These are phyloP conservation scores for Drosophila sturtevanti DNA, from an alignment of 1,140 invertebrate genomes.

Conservation along the genomic window DNA sequence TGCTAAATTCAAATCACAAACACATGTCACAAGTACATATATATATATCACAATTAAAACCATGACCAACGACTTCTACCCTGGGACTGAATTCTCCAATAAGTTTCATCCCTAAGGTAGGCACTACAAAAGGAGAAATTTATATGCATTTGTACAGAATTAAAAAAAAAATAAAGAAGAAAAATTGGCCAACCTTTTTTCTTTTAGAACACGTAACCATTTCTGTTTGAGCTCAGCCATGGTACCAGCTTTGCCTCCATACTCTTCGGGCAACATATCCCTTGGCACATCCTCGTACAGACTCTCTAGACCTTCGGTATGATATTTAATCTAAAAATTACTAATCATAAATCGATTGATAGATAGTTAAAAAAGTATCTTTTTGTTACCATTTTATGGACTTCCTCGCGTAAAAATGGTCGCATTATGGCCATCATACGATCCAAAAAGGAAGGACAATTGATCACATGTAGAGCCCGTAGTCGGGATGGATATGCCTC, in stretches of 20 bases:
- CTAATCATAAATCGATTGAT: too few species aligned
- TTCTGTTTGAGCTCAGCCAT: conserved; percentile 84
- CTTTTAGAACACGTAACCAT: conserved; percentile 82
- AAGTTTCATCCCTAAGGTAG: conserved; percentile 66
- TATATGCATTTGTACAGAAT: neutral
- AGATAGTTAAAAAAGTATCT: neutral
- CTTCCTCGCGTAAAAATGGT: conserved; percentile 86
- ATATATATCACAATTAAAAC: conserved; percentile 35
- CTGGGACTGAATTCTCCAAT: conserved; percentile 53
- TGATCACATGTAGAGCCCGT: conserved; percentile 89
- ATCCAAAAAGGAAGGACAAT: conserved; percentile 86
- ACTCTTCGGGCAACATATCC: conserved; percentile 86
- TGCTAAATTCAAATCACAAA: conserved; percentile 3
- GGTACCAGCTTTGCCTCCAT: conserved; percentile 86
- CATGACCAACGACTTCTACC: conserved; percentile 68
- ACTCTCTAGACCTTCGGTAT: conserved; percentile 85
- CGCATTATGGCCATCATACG: conserved; percentile 86
- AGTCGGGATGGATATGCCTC: conserved; percentile 90
- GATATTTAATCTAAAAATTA: conserved; percentile 84
- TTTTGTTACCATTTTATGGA: conserved; percentile 82
- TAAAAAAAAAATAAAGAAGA: neutral
- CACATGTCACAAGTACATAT: conserved; percentile 5
- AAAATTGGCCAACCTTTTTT: conserved; percentile 50
- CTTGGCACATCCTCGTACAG: conserved; percentile 85
- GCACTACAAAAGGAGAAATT: conserved; percentile 30